Base-by-base conservation (phyloP, 2,113 vertebrate species). In the Phocoena sinus region DNA sequence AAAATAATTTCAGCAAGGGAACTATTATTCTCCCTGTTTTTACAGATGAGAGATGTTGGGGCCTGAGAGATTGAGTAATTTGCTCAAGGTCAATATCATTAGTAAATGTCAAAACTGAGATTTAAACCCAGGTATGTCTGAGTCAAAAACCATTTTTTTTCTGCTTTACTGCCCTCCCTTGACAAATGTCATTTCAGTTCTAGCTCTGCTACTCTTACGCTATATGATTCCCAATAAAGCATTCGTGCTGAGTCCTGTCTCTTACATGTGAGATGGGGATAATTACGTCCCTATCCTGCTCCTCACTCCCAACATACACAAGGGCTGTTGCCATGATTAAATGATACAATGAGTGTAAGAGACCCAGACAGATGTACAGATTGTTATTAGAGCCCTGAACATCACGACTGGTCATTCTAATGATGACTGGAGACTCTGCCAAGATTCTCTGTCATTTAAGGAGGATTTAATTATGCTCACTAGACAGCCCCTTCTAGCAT, bases 371-470 rank as follows among this genome's bases (percentile, higher is more conserved):
- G 81, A 93, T 28, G 82, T 60, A 70, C 6, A 8, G 85, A 56
- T 26, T 84, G 44, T 81, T 82, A 94, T 87, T 47, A 79, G 67
- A 91, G 36, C 44, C 80, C 33, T 84, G 63, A 85, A 89, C 47
- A 63, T 83, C 58, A 92, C 3, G 56, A 82, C 65, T 74, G 41
- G 91, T 94, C 87, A 76, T 92, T 95, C 21, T 83, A 62, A 77
- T 76, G 38, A 96, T 74, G 47, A 94, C 62, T 58, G n/a, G 68
- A 94, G 67, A 82, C 8, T 62, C 65, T 85, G 36, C 77, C 95
- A 93, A 93, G 62, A 87, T 71, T 36, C 92, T 93, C 38, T 94
- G 73, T 95, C 68, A 84, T 63, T 84, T 91, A 62, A 83, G 56
- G 56, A 95, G 70, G 77, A 96, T 76, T 89, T 88, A 92, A 93